Evolutionary conservation across 2,888 invertebrate species (phyloP), one percentile per base, ranked within the genome.

Genomic region (Hyposoter dolosus): DNA sequence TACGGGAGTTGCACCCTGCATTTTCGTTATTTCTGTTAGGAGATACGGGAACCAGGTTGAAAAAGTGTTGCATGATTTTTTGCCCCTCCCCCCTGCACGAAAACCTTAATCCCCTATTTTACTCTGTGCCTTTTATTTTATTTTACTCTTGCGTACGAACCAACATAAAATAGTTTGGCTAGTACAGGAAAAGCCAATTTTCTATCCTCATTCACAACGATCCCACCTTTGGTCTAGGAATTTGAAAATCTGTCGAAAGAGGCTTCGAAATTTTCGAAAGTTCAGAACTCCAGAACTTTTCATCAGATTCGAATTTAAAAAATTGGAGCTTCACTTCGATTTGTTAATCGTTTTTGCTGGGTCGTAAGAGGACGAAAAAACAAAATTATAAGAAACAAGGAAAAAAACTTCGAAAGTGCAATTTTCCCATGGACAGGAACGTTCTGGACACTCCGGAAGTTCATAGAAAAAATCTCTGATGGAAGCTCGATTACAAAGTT

Each of bases 21-120:
- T 17, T 45, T 76, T 35, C 69, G 9, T 60, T 78, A 72, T 75
- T 78, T 82, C 50, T 32, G 50, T 32, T 47, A 28, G 9, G 23
- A 50, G 12, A 23, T 43, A 66, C 35, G 40, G 19, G 72, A 65
- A 43, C 23, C 32, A 63, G 60, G 19, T 50, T 50, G 35, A 23
- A 60, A 82, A 75, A 53, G 43, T 12, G 0, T 12, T 23, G n/a
- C 19, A 19, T 3, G 17, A 5, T 4, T 50, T 71, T 43, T 53
- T 43, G 69, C 74, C 56, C 40, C 69, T 68, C 66, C 74, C 66
- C 10, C 69, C 74, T 56, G 23, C 47, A 43, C 74, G 47, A 68
- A 43, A 50, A 45, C 9, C 66, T 32, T 4, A 60, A 50, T 50
- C 12, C 28, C 32, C 4, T 19, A 15, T 47, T 10, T 43, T 19